A percentile compares a stretch with the other conserved stretches of the same genome.
These are phyloP conservation scores for Musca domestica DNA, from an alignment of 1,140 invertebrate species.

Conservation along the genomic window DNA sequence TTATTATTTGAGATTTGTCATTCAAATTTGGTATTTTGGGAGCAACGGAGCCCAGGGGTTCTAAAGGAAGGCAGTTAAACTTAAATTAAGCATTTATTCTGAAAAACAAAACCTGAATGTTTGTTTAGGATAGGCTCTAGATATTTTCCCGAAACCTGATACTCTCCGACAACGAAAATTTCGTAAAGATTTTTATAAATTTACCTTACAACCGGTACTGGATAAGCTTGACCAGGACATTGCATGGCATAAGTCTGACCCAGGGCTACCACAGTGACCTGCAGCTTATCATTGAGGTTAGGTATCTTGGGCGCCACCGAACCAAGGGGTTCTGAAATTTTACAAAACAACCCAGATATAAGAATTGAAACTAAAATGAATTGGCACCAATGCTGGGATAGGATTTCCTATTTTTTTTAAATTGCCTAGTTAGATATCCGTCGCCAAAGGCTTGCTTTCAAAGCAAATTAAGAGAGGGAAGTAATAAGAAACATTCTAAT, in stretches of 20 bases:
- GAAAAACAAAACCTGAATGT: background rate
- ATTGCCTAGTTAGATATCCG: too few species aligned
- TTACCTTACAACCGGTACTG: conserved; percentile 67
- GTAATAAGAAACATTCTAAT: too few species aligned
- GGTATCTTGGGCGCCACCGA: conserved; percentile 55
- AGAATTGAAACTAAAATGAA: background rate
- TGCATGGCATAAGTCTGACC: conserved; percentile 59
- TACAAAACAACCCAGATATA: conserved; percentile 5
- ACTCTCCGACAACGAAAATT: background rate
- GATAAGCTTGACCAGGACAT: conserved; percentile 69
- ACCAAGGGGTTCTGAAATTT: conserved; percentile 35
- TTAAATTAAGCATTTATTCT: background rate
- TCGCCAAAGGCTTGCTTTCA: too few species aligned
- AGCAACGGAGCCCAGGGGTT: conserved; percentile 48
- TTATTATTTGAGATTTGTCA: conserved; percentile 58
- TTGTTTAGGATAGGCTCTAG: background rate
- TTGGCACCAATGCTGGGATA: too few species aligned
- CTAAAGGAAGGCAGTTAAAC: conserved; percentile 23
- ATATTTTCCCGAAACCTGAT: background rate
- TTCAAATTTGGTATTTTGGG: conserved; percentile 56
- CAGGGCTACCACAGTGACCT: conserved; percentile 58
- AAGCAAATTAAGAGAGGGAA: too few species aligned
- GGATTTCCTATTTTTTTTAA: too few species aligned
- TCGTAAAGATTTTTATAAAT: conserved; percentile 37
- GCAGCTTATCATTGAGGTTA: conserved; percentile 56